phyloP scores from a whole-genome alignment of 1,140 invertebrate species.

The Caenorhabditis brenneri region DNA sequence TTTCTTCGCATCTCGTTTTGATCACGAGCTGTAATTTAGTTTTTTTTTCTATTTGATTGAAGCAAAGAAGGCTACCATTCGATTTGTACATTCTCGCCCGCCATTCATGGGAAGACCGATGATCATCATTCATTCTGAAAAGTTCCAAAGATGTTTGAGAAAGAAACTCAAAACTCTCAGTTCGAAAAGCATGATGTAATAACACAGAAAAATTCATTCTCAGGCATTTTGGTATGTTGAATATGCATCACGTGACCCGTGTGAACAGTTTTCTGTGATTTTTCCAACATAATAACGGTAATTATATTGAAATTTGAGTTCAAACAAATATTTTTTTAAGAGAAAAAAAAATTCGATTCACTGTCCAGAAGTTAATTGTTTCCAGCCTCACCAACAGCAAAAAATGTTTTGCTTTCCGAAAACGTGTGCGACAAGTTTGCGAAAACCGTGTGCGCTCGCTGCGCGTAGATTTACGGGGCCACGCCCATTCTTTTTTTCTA shows the following conservation, averaged over 20 bases:
- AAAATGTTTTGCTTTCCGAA: not conserved
- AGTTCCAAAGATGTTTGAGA: not conserved
- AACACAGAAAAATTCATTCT: not conserved
- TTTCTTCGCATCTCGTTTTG: not conserved
- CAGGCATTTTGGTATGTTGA: too few relatives aligned
- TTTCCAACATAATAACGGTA: too few relatives aligned
- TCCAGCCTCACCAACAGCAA: too few relatives aligned
- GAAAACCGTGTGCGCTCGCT: not conserved
- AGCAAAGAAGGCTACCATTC: not conserved
- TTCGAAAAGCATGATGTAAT: not conserved
- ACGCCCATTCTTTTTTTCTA: not conserved
- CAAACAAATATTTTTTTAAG: too few relatives aligned
- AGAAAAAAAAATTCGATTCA: too few relatives aligned
- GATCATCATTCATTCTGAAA: not conserved
- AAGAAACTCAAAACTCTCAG: not conserved
- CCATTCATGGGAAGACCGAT: not conserved
- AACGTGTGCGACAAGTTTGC: not conserved
- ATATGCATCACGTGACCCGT: too few relatives aligned
- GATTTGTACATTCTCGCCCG: conserved; percentile 5
- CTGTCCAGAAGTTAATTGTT: too few relatives aligned
- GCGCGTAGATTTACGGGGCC: conserved; percentile 20
- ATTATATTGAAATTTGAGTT: too few relatives aligned
- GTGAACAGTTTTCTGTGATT: too few relatives aligned
- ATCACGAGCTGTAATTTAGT: not conserved
- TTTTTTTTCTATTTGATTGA: not conserved